These are phyloP conservation scores for Pagrus major DNA, from an alignment of 2,113 vertebrate genomes.

Conservation along the genomic window DNA sequence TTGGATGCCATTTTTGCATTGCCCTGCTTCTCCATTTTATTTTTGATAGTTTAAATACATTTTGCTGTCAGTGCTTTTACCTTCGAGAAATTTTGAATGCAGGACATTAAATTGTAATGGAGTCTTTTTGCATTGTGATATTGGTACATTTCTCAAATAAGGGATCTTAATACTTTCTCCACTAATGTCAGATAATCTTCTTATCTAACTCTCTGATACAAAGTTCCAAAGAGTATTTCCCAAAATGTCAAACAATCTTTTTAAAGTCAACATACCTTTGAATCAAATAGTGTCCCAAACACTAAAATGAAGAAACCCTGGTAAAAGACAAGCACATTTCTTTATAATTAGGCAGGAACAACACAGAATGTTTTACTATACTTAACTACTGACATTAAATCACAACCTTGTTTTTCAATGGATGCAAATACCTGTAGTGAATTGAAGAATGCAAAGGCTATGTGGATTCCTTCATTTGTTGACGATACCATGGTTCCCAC, in stretches of 20 bases:
- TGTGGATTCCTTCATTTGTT: slow-evolving; percentile 76
- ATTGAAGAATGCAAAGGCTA: slow-evolving; percentile 89
- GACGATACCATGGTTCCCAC: slow-evolving; percentile 81
- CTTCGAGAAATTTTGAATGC: too few species aligned
- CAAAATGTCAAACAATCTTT: not conserved
- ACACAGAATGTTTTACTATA: not conserved
- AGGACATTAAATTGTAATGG: not conserved
- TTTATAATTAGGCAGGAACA: not conserved
- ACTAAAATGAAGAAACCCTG: slow-evolving; percentile 88
- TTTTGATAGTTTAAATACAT: too few species aligned
- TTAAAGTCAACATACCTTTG: slow-evolving; percentile 64
- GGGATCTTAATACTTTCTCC: not conserved
- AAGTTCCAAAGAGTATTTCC: not conserved
- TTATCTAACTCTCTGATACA: not conserved
- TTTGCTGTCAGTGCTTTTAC: too few species aligned
- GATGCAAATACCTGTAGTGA: slow-evolving; percentile 86
- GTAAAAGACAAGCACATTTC: not conserved
- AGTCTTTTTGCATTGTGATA: not conserved
- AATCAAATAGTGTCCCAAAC: slow-evolving; percentile 81
- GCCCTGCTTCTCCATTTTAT: too few species aligned
- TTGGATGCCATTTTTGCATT: too few species aligned
- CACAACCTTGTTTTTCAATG: not conserved
- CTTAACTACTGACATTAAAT: not conserved
- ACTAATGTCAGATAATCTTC: not conserved
- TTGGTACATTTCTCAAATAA: not conserved